Percentiles rank a stretch among this genome's conserved stretches.
phyloP scores from a whole-genome alignment of 2,113 vertebrate species.

The Ciconia maguari region DNA sequence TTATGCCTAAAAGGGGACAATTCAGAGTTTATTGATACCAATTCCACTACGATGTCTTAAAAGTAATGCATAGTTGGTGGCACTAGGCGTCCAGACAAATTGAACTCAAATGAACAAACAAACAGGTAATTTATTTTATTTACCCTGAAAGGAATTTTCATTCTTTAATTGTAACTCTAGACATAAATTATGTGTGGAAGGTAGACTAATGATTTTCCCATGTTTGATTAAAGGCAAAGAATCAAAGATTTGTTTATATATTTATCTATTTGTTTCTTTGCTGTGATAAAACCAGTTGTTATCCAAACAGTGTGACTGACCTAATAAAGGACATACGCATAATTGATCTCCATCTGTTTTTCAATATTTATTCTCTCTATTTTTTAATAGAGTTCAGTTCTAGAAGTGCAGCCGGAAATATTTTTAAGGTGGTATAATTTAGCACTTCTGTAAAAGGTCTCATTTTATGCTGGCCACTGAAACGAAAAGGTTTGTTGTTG shows the following conservation, averaged over 20 bases:
- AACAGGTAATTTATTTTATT: slow-evolving; percentile 33
- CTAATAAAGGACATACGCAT: slow-evolving; percentile 38
- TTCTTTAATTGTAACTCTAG: slow-evolving; percentile 35
- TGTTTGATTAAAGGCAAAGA: slow-evolving; percentile 52
- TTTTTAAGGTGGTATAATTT: slow-evolving; percentile 47
- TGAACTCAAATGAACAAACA: not conserved
- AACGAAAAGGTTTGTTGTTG: slow-evolving; percentile 13
- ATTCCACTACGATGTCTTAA: not conserved
- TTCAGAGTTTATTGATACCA: not conserved
- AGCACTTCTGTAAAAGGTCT: slow-evolving; percentile 4
- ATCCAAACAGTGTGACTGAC: slow-evolving; percentile 11
- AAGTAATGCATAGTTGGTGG: not conserved
- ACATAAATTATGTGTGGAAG: not conserved
- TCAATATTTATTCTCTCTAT: slow-evolving; percentile 44
- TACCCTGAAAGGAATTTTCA: not conserved
- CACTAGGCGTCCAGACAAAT: not conserved
- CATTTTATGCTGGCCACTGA: not conserved
- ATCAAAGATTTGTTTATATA: slow-evolving; percentile 35
- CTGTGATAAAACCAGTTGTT: slow-evolving; percentile 12
- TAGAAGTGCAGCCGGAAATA: not conserved
- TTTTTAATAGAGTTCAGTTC: slow-evolving; percentile 18
- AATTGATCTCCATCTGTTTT: slow-evolving; percentile 36
- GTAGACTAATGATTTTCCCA: slow-evolving; percentile 23
- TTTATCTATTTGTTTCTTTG: slow-evolving; percentile 55
- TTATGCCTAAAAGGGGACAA: not conserved